Evolutionary conservation across 2,797 vertebrate species (phyloP).

Genomic region (Brachyalestes nurse): DNA sequence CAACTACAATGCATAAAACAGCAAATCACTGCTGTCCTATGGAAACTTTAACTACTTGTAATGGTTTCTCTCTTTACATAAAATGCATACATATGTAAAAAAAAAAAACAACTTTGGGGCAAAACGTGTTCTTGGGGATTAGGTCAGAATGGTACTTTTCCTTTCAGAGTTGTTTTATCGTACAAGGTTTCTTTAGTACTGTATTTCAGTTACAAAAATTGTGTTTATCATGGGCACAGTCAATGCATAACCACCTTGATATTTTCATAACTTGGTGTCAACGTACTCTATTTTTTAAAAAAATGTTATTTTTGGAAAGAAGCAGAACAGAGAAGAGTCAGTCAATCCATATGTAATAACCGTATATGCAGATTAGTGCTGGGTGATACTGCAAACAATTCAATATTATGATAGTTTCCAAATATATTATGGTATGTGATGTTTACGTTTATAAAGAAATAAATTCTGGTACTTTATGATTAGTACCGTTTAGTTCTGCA

Average conservation of each 20-base stretch:
- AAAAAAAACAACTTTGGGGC: neutral
- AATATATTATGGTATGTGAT: neutral
- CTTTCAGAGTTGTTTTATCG: neutral
- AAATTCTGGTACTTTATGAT: no score
- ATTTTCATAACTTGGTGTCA: constrained; percentile 4
- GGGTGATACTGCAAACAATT: neutral
- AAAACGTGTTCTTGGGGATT: neutral
- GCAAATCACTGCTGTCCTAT: neutral
- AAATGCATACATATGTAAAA: neutral
- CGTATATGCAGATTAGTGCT: neutral
- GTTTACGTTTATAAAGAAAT: neutral
- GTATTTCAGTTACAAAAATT: neutral
- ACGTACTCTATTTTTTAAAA: neutral
- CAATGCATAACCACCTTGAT: constrained; percentile 18
- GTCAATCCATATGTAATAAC: neutral
- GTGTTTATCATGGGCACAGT: neutral
- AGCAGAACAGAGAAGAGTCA: neutral
- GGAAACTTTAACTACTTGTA: neutral
- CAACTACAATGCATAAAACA: constrained; percentile 10
- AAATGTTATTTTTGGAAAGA: no score
- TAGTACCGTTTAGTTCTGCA: no score
- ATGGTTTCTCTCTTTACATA: neutral
- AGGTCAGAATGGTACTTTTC: neutral
- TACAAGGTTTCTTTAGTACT: neutral
- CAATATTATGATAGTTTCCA: neutral